Conservation (phyloP, 2,113 vertebrate genomes). For the Phoenicopterus ruber region DNA sequence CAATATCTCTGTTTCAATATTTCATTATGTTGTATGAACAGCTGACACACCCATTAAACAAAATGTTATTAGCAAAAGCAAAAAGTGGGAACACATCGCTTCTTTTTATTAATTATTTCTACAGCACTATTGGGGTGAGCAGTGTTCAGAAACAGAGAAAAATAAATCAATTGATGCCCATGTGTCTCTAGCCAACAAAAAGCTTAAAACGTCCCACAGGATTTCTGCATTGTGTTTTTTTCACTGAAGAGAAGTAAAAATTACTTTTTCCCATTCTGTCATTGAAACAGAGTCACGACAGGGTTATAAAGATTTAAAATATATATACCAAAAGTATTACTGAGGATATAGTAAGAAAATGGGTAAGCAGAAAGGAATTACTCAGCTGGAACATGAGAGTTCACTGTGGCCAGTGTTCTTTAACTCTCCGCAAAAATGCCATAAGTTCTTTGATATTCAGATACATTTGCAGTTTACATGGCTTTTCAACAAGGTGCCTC, state of each 20-base stretch:
- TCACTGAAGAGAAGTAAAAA: neutral
- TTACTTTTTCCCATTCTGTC: neutral
- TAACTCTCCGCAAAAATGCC: neutral
- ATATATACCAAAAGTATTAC: neutral
- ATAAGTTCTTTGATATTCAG: neutral
- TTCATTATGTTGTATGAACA: neutral
- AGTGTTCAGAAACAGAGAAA: neutral
- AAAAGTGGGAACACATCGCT: neutral
- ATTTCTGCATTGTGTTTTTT: neutral
- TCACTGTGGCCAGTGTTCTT: neutral
- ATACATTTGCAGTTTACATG: neutral
- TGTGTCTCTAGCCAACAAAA: neutral
- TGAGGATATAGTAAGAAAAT: neutral
- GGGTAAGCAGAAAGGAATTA: neutral
- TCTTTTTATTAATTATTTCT: conserved; percentile 48
- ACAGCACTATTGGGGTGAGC: neutral
- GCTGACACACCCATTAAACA: conserved; percentile 30
- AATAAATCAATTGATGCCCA: neutral
- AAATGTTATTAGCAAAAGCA: conserved; percentile 38
- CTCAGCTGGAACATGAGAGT: neutral
- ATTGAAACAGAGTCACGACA: neutral
- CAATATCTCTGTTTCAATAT: conserved; percentile 28
- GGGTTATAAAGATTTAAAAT: neutral
- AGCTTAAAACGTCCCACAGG: neutral
- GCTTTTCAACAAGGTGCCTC: neutral